Evolutionary conservation across 2,888 invertebrate genomes (phyloP), one percentile per base, ranked within the genome.

Genomic region (Lasiommata megera): DNA sequence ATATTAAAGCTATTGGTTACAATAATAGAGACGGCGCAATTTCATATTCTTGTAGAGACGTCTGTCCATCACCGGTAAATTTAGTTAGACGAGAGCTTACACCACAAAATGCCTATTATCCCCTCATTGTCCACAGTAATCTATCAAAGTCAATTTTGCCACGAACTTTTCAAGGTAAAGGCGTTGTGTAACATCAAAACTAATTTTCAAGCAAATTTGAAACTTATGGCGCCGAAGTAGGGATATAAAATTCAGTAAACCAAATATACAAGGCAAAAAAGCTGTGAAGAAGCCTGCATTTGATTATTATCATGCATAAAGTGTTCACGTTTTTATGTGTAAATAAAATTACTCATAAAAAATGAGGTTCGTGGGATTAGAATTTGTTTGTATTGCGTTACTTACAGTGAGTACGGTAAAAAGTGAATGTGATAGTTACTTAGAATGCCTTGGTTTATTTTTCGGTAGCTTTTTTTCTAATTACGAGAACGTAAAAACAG

Each of bases 101-200:
- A 59, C 60, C 60, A 60, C 50, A 63, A 71, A 70, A 69, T 63
- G 67, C 60, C 67, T 69, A 74, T 71, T 66, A 67, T 63, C 63
- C 62, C 61, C 66, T 79, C 44, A 68, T 64, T 63, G 65, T 66
- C 53, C 61, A 59, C 47, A 62, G 59, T 64, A 64, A 70, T 69
- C 62, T 62, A 70, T 69, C 83, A 84, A 83, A 82, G 82, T 83
- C 83, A 73, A 66, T 60, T 60, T 67, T 73, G 70, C 71, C 78
- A 78, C 76, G 75, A 78, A 74, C 68, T 61, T 73, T 71, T 68
- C 82, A 84, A 83, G 82, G 82, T 74, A 66, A 77, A 66, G 64
- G 62, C 61, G 60, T 64, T 68, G 54, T 61, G 54, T 54, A 62
- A 68, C 12, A 44, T 53, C 16, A 47, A 17, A 59, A 40, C 23